Percentiles rank a stretch among this genome's conserved stretches.
Conservation (phyloP, 2,888 invertebrate genomes). For the Ormyrus nitidulus region DNA sequence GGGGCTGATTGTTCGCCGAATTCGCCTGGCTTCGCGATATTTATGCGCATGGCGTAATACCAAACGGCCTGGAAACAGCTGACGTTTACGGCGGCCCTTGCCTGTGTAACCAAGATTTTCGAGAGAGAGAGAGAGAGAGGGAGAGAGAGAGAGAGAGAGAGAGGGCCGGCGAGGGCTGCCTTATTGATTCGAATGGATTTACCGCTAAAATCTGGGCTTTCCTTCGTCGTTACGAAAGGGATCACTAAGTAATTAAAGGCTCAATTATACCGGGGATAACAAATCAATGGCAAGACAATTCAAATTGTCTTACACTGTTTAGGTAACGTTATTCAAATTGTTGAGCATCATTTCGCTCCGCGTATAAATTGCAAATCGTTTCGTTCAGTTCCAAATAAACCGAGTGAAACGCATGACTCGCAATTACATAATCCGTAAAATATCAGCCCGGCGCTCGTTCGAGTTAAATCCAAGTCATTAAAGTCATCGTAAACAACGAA, state of each 20-base stretch:
- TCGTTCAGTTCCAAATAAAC: too few relatives aligned
- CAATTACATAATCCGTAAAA: conserved; percentile 1
- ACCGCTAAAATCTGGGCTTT: conserved; percentile 15
- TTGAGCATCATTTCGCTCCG: too few relatives aligned
- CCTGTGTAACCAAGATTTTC: conserved; percentile 39
- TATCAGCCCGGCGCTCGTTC: conserved; percentile 18
- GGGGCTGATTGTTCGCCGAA: conserved; percentile 60
- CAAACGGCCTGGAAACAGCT: conserved; percentile 62
- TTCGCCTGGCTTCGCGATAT: conserved; percentile 58
- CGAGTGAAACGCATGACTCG: too few relatives aligned
- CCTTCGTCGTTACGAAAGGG: neutral
- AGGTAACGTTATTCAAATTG: too few relatives aligned
- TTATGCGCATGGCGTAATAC: conserved; percentile 61
- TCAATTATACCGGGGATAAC: too few relatives aligned
- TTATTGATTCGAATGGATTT: conserved; percentile 32
- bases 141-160: neutral
- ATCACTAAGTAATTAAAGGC: too few relatives aligned
- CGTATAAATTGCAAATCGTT: too few relatives aligned
- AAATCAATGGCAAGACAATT: neutral
- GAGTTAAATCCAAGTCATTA: conserved; percentile 45
- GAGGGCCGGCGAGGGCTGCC: neutral
- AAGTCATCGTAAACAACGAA: conserved; percentile 43
- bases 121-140: neutral
- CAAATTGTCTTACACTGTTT: too few relatives aligned
- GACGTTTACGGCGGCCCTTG: conserved; percentile 53